Percentiles rank a stretch among this genome's conserved stretches.
phyloP scores from a whole-genome alignment of 1,140 invertebrate genomes.

The Gerris buenoi region DNA sequence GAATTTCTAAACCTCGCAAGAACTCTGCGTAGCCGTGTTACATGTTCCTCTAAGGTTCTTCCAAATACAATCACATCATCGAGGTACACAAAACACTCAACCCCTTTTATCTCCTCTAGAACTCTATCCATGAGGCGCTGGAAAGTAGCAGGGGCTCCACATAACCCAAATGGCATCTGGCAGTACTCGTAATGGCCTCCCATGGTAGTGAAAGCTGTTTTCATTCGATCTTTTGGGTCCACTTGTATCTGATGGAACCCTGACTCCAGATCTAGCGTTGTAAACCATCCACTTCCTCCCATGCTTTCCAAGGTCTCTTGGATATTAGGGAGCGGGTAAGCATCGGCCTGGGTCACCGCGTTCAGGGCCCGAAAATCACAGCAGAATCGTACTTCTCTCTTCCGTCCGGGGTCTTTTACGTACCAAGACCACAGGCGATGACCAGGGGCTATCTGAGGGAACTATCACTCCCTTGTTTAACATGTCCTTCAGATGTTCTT shows the following conservation, averaged over 20 bases:
- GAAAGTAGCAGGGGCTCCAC: constrained; percentile 17
- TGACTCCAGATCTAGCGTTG: not conserved
- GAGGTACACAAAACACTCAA: not conserved
- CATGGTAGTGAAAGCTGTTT: not conserved
- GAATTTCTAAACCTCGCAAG: not conserved
- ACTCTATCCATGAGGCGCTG: constrained; percentile 19
- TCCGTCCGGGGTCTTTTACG: not conserved
- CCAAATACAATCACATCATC: constrained; percentile 2
- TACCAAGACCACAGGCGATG: not conserved
- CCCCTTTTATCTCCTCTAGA: constrained; percentile 16
- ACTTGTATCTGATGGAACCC: not conserved
- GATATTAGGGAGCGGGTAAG: not conserved
- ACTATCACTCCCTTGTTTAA: not conserved
- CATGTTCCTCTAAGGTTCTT: not conserved
- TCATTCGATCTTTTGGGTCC: not conserved
- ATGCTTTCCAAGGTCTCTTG: not conserved
- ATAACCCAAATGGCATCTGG: constrained; percentile 21
- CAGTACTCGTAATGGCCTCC: constrained; percentile 17
- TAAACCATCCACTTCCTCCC: not conserved
- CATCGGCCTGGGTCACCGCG: not conserved
- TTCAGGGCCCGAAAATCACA: not conserved
- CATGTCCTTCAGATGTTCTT: not conserved
- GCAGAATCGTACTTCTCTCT: not conserved
- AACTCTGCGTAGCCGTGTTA: not conserved
- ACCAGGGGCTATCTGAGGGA: not conserved